Evolutionary conservation across 2,113 vertebrate genomes (phyloP), one percentile per base, ranked within the genome.

Genomic region (Cariama cristata): DNA sequence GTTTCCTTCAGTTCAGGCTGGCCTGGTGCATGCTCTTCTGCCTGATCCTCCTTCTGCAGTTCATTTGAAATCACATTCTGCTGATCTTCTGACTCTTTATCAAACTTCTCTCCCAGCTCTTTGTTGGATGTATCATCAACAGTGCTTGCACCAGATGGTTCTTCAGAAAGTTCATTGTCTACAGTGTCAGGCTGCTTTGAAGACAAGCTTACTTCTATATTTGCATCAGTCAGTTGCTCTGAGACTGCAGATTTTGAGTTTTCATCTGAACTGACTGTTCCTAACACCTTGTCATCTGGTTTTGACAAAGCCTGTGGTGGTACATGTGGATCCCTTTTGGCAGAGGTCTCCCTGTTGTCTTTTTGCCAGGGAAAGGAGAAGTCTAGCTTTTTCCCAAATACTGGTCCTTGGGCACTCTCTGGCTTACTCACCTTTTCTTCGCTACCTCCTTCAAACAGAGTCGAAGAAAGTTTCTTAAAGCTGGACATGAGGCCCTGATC

Each of bases 401-500:
- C 97, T 79, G 98, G 97, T 81, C 98, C 97, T 58, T 96, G 91
- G 32, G 89, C 55, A 69, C 81, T 95, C 73, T 98, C 98, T 59
- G 97, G 92, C 52, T 98, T 97, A 80, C 50, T 89, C 35, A 66
- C 64, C 96, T 99, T 98, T 72, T 98, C 98, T n/a, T 99, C 97
- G 80, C 71, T 81, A 58, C 88, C 86, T 85, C 97, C 98, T 83
- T 99, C 99, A 98, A 99, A 99, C 1, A 99, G 91, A 60, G 97
- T 90, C 6, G 98, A 97, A 91, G 99, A 99, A 52, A 99, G 95
- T 28, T 98, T 99, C 97, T 99, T 99, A 74, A 99, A 98, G 89
- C 98, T 98, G 59, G 98, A 99, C 74, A 99, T 97, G 4, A 99
- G 97, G 40, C 98, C 98, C 92, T 98, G 95, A 62, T 98, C 98